phyloP scores from a whole-genome alignment of 2,888 invertebrate species.

The Crocallis elinguaria region DNA sequence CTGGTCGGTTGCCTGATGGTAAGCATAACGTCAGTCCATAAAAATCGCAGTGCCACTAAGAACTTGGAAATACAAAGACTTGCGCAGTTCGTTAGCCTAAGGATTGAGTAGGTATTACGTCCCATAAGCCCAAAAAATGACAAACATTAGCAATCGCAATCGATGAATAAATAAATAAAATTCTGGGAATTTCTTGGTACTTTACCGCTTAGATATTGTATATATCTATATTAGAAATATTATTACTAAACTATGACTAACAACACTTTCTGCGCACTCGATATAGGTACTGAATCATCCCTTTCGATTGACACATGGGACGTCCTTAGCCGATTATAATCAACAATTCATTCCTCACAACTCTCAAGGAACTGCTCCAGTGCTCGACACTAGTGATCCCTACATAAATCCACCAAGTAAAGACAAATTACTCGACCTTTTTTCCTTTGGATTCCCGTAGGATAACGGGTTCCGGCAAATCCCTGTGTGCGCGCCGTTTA shows the following conservation, averaged over 20 bases:
- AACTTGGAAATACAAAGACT: no score
- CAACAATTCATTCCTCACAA: conserved; percentile 55
- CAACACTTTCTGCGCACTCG: neutral
- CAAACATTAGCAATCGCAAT: no score
- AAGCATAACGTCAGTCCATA: no score
- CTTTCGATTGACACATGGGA: conserved; percentile 28
- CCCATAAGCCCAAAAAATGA: no score
- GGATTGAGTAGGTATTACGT: neutral
- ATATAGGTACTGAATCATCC: neutral
- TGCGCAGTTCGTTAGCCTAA: no score
- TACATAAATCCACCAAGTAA: conserved; percentile 75
- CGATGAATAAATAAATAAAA: no score
- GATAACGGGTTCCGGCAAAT: conserved; percentile 68
- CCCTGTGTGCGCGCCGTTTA: conserved; percentile 65
- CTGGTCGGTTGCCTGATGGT: no score
- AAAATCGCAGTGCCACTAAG: no score
- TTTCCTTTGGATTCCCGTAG: conserved; percentile 66
- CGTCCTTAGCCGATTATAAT: conserved; percentile 49
- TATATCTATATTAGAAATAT: no score
- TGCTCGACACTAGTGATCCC: conserved; percentile 63
- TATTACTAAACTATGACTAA: no score
- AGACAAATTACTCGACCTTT: conserved; percentile 79
- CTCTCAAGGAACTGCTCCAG: conserved; percentile 53
- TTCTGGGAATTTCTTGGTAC: no score
- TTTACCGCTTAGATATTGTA: no score